Base-by-base conservation (phyloP, 2,888 invertebrate species). In the Sinotaia quadrata region DNA sequence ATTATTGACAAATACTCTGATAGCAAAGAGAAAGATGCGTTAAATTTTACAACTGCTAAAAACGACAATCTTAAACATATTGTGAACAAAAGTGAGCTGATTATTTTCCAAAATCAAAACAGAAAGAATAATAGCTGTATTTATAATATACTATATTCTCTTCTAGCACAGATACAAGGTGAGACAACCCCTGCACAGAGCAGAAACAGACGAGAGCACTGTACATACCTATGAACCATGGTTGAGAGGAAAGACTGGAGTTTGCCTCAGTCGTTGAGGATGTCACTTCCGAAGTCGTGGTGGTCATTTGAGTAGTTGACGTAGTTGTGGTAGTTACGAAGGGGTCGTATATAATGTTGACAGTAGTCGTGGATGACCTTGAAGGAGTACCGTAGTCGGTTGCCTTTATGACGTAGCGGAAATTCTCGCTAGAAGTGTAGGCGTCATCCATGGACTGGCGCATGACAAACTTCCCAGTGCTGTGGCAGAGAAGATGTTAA, bases 271-370 rank as follows among this genome's bases (percentile, higher is more conserved):
- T 24, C 2, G 2, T 1, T 7, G 47, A 21, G 8, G 47, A 21
- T 8, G 3, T 47, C 47, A 18, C 4, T 4, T 21, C 47, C 51
- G 24, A 18, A 7, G 51, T 61, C 15, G 21, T 15, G 21, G 15
- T 4, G 18, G 51, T 51, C 29, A 36, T 51, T 47, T 33, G 3
- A 18, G 51, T 34, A 18, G 21, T 2, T 8, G 4, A 15, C n/a
- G 47, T 44, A 36, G 65, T 56, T 18, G 54, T 63, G 41, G 56
- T 65, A 15, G 27, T 41, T 18, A 33, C 1, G 31, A 21, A 44
- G 15, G 56, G 65, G 56, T 65, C 56, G 24, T 65, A 65, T 15
- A 65, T 33, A 5, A 65, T 37, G 56, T 65, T 65, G 56, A 65
- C 65, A 12, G 65, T 65, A 12, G 65, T 65, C 8, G 65, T 56